Evolutionary conservation across 2,797 vertebrate genomes (phyloP).

Genomic region (Otolemur crassicaudatus): DNA sequence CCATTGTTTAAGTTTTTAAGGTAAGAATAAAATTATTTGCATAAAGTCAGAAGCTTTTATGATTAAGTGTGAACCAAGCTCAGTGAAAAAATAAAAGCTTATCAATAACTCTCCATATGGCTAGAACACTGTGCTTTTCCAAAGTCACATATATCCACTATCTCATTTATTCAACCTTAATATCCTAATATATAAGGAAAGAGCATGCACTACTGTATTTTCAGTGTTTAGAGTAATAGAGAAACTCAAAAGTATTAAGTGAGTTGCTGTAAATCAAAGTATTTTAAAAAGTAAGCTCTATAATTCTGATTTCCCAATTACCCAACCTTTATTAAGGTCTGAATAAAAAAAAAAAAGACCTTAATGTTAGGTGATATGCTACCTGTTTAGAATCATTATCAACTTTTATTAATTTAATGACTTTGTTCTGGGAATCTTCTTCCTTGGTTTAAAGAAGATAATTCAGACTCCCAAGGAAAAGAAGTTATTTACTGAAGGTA

Average conservation of each 20-base stretch:
- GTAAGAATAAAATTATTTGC: neutral
- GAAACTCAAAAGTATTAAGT: neutral
- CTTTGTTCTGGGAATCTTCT: neutral
- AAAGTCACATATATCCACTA: neutral
- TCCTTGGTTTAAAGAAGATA: neutral
- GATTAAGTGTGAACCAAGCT: neutral
- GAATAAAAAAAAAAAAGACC: neutral
- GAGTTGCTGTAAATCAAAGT: neutral
- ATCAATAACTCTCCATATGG: neutral
- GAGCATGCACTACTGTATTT: neutral
- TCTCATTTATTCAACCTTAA: neutral
- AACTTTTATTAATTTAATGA: neutral
- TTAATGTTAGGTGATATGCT: neutral
- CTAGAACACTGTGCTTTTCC: neutral
- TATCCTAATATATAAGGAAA: neutral
- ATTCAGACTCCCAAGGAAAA: neutral
- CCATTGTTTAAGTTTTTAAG: neutral
- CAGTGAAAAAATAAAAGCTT: neutral
- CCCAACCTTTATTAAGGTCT: neutral
- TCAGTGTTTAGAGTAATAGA: neutral
- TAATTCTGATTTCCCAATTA: neutral
- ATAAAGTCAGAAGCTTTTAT: neutral
- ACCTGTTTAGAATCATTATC: slow-evolving; percentile 1
- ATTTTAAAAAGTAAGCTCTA: neutral
- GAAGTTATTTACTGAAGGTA: neutral